Evolutionary conservation across 2,888 invertebrate genomes (phyloP).

Genomic region (Diplolepis rosae): DNA sequence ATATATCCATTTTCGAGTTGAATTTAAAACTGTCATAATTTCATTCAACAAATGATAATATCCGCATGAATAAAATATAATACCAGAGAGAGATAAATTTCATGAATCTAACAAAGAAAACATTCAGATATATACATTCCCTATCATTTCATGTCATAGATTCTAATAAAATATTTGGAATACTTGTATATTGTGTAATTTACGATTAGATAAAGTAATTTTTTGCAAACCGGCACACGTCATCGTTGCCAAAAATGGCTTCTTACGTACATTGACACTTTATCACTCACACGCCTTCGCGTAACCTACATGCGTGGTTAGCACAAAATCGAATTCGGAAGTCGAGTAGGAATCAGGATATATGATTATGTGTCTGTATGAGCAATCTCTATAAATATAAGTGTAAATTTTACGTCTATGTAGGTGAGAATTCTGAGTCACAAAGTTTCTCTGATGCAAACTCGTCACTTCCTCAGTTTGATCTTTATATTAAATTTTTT

Average conservation of each 20-base stretch:
- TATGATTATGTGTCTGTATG: neutral
- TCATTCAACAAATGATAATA: too few relatives aligned
- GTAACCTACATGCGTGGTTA: slow-evolving; percentile 45
- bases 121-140: slow-evolving; percentile 6
- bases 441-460: neutral
- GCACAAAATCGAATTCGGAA: slow-evolving; percentile 53
- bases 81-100: neutral
- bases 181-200: neutral
- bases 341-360: slow-evolving; percentile 43
- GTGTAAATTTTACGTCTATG: neutral
- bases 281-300: slow-evolving; percentile 44
- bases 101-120: neutral
- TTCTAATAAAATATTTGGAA: slow-evolving; percentile 14
- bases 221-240: slow-evolving; percentile 25
- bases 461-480: slow-evolving; percentile 32
- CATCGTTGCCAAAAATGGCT: slow-evolving; percentile 53
- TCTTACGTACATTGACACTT: slow-evolving; percentile 36
- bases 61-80: too few relatives aligned
- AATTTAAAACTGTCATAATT: too few relatives aligned
- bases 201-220: slow-evolving; percentile 32
- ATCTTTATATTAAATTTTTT: neutral
- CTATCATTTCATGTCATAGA: slow-evolving; percentile 5
- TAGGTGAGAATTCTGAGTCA: slow-evolving; percentile 45
- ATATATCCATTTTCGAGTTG: too few relatives aligned
- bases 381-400: neutral